A percentile compares a stretch with the other conserved stretches of the same genome.
phyloP scores from a whole-genome alignment of 1,140 invertebrate genomes.

The Pinna nobilis region DNA sequence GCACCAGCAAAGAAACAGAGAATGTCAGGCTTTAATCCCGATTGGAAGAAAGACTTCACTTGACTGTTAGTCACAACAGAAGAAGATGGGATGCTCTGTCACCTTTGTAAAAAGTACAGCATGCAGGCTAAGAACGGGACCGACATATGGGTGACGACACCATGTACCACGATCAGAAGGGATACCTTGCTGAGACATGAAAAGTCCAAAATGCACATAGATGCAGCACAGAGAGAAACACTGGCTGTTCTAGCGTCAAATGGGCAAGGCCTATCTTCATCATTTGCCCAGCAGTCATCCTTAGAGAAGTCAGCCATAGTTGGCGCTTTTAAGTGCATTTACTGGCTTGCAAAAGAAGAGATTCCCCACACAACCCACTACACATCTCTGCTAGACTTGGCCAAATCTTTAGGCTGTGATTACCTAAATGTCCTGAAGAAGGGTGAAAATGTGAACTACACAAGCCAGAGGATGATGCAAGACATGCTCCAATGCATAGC shows the following conservation, averaged over 20 bases:
- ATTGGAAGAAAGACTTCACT: not conserved
- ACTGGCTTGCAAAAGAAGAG: conserved; percentile 23
- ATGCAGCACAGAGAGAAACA: not conserved
- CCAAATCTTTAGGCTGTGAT: conserved; percentile 4
- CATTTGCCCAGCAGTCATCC: too few species aligned
- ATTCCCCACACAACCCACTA: not conserved
- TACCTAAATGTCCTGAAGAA: not conserved
- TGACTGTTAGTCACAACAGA: not conserved
- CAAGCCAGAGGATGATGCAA: not conserved
- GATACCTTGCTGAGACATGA: conserved; percentile 4
- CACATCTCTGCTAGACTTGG: conserved; percentile 2
- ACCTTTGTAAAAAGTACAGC: not conserved
- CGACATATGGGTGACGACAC: conserved; percentile 1
- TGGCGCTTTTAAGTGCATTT: conserved; percentile 9
- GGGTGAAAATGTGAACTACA: conserved; percentile 24
- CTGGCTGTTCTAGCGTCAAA: not conserved
- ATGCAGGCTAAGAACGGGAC: not conserved
- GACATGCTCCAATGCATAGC: not conserved
- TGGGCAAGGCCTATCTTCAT: not conserved
- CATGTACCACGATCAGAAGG: not conserved
- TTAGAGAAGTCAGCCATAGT: not conserved
- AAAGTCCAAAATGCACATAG: not conserved
- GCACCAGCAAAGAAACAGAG: too few species aligned
- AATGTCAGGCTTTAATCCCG: too few species aligned
- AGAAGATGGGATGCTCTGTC: conserved; percentile 1